These are phyloP conservation scores for Bergia puertoricense DNA, from an alignment of 92 coral and sea anemone genomes.

Conservation along the genomic window DNA sequence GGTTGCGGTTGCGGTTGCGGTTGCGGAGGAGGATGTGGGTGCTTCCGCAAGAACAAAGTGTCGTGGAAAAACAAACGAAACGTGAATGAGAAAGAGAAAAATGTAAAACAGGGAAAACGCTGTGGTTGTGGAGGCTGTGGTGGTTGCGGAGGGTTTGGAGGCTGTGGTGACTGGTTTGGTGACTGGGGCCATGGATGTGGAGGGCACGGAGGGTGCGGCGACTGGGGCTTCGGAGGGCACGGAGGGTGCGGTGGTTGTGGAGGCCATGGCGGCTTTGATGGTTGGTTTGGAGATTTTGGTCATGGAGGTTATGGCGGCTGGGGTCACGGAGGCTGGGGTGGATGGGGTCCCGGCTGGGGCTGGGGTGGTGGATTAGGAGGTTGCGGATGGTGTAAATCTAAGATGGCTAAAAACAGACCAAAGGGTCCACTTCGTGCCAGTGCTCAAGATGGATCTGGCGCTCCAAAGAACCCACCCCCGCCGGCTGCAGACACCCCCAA, in stretches of 20 bases:
- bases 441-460: not conserved
- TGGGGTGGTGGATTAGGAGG: slow-evolving; percentile 54
- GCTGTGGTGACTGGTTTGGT: not conserved
- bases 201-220: slow-evolving; percentile 49
- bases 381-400: slow-evolving; percentile 66
- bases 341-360: slow-evolving; percentile 45
- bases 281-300: slow-evolving; percentile 50
- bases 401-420: slow-evolving; percentile 52
- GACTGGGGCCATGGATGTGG: not conserved
- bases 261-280: slow-evolving; percentile 35
- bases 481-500: not conserved
- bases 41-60: slow-evolving; percentile 49
- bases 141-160: not conserved
- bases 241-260: slow-evolving; percentile 48
- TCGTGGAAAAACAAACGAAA: slow-evolving; percentile 27
- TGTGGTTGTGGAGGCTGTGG: slow-evolving; percentile 29
- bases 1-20: slow-evolving; percentile 59
- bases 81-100: slow-evolving; percentile 23
- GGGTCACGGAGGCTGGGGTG: slow-evolving; percentile 49
- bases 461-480: slow-evolving; percentile 11
- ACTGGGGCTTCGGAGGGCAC: slow-evolving; percentile 36
- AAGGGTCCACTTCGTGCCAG: slow-evolving; percentile 14
- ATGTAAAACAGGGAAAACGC: slow-evolving; percentile 25
- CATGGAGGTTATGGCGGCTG: slow-evolving; percentile 58
- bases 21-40: slow-evolving; percentile 58